Conservation (phyloP, 2,888 invertebrate species). For the Melanostoma mellinum region DNA sequence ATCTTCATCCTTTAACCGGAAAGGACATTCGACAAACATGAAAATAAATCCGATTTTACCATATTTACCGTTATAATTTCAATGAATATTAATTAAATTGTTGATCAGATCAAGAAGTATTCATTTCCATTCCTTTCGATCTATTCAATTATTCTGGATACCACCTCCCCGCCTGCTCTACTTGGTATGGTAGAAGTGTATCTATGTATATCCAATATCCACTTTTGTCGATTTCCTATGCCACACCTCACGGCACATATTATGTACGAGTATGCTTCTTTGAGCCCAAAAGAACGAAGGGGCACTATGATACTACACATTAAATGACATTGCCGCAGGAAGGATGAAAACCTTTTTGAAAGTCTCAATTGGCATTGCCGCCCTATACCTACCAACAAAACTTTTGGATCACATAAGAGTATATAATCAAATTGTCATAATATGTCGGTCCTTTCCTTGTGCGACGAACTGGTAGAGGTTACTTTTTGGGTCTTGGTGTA, state of each 20-base stretch:
- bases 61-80: slow-evolving; percentile 70
- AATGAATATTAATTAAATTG: slow-evolving; percentile 73
- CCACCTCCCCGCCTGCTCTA: not conserved
- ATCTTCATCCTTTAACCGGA: slow-evolving; percentile 1
- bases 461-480: no score
- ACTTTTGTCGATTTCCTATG: no score
- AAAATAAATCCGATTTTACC: slow-evolving; percentile 60
- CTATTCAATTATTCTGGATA: slow-evolving; percentile 66
- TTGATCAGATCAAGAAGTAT: slow-evolving; percentile 71
- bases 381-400: not conserved
- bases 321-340: not conserved
- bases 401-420: not conserved
- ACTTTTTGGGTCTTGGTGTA: no score
- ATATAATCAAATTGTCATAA: no score
- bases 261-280: no score
- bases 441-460: no score
- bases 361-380: slow-evolving; percentile 21
- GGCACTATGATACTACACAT: no score
- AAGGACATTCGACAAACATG: slow-evolving; percentile 35
- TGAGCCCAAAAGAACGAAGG: no score
- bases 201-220: no score
- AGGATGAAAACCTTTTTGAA: slow-evolving; percentile 17
- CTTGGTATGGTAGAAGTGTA: no score
- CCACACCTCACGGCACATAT: no score
- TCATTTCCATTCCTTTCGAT: slow-evolving; percentile 54